Percentiles rank a stretch among this genome's conserved stretches.
Evolutionary conservation across 2,888 invertebrate genomes (phyloP).

Genomic region (Phalera bucephala): DNA sequence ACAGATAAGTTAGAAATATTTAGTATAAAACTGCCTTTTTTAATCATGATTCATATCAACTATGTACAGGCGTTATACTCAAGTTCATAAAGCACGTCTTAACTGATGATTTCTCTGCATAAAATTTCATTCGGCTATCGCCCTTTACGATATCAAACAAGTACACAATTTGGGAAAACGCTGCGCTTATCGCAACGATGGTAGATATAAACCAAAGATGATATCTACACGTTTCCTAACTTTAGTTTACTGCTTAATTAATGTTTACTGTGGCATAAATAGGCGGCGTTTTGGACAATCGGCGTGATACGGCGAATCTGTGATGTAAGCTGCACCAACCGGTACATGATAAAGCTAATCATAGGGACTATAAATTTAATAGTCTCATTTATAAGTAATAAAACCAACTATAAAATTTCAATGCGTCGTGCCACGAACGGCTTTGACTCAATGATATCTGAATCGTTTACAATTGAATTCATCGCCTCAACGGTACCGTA

Average conservation of each 20-base stretch:
- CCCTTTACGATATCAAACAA: conserved; percentile 16
- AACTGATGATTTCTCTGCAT: conserved; percentile 16
- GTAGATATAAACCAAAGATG: conserved; percentile 44
- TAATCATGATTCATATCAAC: too few species aligned
- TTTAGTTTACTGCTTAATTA: conserved; percentile 56
- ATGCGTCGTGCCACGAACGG: conserved; percentile 66
- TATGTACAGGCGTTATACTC: conserved; percentile 45
- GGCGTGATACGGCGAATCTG: conserved; percentile 42
- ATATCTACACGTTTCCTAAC: conserved; percentile 41
- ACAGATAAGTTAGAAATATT: too few species aligned
- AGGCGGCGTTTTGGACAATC: conserved; percentile 37
- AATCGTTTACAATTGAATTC: conserved; percentile 72
- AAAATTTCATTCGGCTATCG: conserved; percentile 21
- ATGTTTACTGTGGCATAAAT: conserved; percentile 46
- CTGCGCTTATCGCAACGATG: conserved; percentile 41
- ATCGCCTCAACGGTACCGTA: conserved; percentile 63
- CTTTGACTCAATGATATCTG: conserved; percentile 66
- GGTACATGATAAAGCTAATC: conserved; percentile 68
- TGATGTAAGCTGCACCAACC: conserved; percentile 50
- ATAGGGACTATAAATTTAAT: conserved; percentile 73
- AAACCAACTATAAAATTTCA: conserved; percentile 74
- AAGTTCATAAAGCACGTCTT: conserved; percentile 6
- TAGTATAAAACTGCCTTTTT: too few species aligned
- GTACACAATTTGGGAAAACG: conserved; percentile 23
- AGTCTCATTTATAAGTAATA: conserved; percentile 76